Evolutionary conservation across 2,113 vertebrate species (phyloP), one percentile per base, ranked within the genome.

Genomic region (Crotalus viridis): DNA sequence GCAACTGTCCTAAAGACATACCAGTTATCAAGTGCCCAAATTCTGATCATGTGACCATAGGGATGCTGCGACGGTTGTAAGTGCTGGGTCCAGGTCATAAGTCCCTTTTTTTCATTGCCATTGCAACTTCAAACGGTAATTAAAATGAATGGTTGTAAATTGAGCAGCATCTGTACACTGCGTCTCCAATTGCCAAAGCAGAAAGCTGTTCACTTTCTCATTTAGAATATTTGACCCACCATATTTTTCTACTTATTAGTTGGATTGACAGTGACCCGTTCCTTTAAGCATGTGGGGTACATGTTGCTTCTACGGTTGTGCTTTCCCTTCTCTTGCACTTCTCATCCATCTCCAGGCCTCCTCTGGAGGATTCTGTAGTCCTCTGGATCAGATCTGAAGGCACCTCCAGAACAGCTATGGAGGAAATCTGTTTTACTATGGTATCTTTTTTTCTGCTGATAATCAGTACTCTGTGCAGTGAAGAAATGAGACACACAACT

Each of bases 241-340:
- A 21, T 94, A 3, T 61, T 95, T 92, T 95, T 92, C 93, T 96
- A 46, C 96, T 95, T 15, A 93, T 94, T 94, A 90, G 22, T 89
- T 90, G 22, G 81, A 91, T 96, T 57, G 13, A 6, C 12, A 33
- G 10, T 5, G 9, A 48, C 12, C n/a, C 10, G 39, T 87, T 52
- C 43, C 5, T 10, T 21, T 26, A 52, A 61, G 51, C 28, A 13
- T 87, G 52, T 39, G 46, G 19, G 28, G 48, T 81, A 10, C 52
- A 33, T 52, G 10, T 52, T 81, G 33, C 69, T 81, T 39, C 17
- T 81, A 9, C 2, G 8, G n/a, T 33, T 81, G 33, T 81, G 74
- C 39, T 17, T 81, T 43, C 74, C 74, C 33, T 81, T 81, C 17
- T 81, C 33, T 81, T 81, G 17, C 33, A 81, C 74, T 43, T 43